Evolutionary conservation across 2,113 vertebrate genomes (phyloP).

Genomic region (Notarius quadriscutis): DNA sequence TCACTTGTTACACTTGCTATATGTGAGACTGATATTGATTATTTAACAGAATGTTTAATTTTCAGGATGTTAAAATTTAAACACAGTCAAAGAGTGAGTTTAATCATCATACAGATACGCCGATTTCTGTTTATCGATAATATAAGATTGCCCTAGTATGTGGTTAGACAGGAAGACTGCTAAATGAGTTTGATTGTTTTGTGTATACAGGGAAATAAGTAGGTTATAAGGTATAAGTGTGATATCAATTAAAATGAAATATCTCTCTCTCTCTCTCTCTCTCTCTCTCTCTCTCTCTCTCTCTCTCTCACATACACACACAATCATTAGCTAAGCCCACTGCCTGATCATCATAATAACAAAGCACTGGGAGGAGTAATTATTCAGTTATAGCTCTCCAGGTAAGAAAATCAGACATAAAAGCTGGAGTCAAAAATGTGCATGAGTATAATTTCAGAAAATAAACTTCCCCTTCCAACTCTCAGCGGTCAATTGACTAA

Average conservation of each 20-base stretch:
- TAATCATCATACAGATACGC: background rate
- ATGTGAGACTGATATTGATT: background rate
- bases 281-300: conserved; percentile 6
- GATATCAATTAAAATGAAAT: conserved; percentile 15
- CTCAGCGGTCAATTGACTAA: conserved; percentile 35
- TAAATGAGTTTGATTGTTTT: background rate
- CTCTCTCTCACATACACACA: background rate
- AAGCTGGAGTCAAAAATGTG: conserved; percentile 3
- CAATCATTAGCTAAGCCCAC: conserved; percentile 1
- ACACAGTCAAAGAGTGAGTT: background rate
- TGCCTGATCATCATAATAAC: background rate
- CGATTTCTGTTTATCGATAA: background rate
- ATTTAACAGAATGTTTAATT: background rate
- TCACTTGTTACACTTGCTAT: background rate
- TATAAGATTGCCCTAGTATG: background rate
- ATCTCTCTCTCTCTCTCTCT: conserved; percentile 2
- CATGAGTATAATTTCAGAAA: conserved; percentile 36
- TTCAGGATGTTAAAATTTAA: background rate
- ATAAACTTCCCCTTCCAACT: conserved; percentile 29
- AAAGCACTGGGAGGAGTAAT: conserved; percentile 5
- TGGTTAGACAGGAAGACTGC: background rate
- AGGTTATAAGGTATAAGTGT: conserved; percentile 11
- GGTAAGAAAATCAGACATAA: conserved; percentile 5
- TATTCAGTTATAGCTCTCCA: conserved; percentile 23
- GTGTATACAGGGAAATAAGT: background rate